Percentiles rank a stretch among this genome's conserved stretches.
Evolutionary conservation across 1,140 invertebrate genomes (phyloP).

Genomic region (Gryon sp.): DNA sequence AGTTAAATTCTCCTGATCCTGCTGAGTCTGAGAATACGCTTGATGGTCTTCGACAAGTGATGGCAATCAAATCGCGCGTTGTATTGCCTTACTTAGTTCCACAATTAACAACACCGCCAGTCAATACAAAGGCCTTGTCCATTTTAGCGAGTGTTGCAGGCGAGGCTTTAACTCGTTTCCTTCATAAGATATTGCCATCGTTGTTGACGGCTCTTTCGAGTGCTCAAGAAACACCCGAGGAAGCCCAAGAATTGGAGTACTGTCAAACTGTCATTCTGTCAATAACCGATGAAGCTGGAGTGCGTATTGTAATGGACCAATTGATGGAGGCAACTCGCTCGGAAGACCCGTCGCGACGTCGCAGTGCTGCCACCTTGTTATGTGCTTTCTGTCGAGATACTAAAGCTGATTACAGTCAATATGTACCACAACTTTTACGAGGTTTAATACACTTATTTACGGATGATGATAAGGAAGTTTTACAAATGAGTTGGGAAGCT

Average conservation of each 20-base stretch:
- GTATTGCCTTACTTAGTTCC: slow-evolving; percentile 97
- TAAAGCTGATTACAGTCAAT: slow-evolving; percentile 90
- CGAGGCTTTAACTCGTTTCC: slow-evolving; percentile 94
- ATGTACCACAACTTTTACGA: slow-evolving; percentile 92
- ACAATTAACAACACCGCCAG: slow-evolving; percentile 91
- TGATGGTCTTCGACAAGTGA: slow-evolving; percentile 96
- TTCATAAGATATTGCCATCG: slow-evolving; percentile 94
- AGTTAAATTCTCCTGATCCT: slow-evolving; percentile 88
- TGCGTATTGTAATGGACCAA: slow-evolving; percentile 93
- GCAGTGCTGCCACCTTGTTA: slow-evolving; percentile 91
- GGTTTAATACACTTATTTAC: slow-evolving; percentile 93
- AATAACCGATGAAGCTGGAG: slow-evolving; percentile 91
- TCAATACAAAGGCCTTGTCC: slow-evolving; percentile 96
- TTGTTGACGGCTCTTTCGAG: slow-evolving; percentile 88
- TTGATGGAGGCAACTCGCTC: slow-evolving; percentile 89
- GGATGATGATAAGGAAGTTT: slow-evolving; percentile 88
- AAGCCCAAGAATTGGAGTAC: slow-evolving; percentile 92
- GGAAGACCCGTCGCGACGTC: slow-evolving; percentile 82
- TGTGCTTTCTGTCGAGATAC: slow-evolving; percentile 94
- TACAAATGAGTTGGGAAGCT: slow-evolving; percentile 93
- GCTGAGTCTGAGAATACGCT: slow-evolving; percentile 90
- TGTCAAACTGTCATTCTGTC: slow-evolving; percentile 96
- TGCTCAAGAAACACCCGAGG: slow-evolving; percentile 85
- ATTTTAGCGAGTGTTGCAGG: slow-evolving; percentile 95
- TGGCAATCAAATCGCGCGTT: slow-evolving; percentile 96